A percentile compares a stretch with the other conserved stretches of the same genome.
Evolutionary conservation across 1,140 invertebrate genomes (phyloP).

Genomic region (Spodoptera frugiperda): DNA sequence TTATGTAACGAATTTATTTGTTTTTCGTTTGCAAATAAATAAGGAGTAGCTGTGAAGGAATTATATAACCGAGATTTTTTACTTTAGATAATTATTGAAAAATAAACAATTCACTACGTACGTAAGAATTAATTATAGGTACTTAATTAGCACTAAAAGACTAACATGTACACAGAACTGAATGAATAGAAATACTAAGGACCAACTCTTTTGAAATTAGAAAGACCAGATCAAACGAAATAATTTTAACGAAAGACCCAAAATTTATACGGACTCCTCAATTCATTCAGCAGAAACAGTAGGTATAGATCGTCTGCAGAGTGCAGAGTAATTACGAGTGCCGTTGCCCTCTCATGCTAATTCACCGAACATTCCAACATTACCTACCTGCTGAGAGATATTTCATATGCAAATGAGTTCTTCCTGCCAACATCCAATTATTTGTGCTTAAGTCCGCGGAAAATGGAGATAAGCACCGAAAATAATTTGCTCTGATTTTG

Average conservation of each 20-base stretch:
- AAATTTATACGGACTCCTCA: not conserved
- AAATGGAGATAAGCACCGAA: not conserved
- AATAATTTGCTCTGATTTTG: not conserved
- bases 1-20: slow-evolving; percentile 12
- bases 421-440: slow-evolving; percentile 36
- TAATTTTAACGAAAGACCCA: no score
- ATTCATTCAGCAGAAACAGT: not conserved
- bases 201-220: no score
- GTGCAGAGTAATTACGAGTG: slow-evolving; percentile 13
- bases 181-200: no score
- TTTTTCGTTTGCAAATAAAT: not conserved
- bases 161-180: no score
- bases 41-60: not conserved
- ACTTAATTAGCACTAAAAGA: no score
- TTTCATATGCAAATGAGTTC: slow-evolving; percentile 44
- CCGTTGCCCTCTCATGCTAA: slow-evolving; percentile 28
- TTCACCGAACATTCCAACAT: slow-evolving; percentile 11
- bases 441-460: slow-evolving; percentile 5
- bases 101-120: no score
- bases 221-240: no score
- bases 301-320: not conserved
- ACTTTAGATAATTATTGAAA: no score
- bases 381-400: slow-evolving; percentile 2
- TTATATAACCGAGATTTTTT: no score
- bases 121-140: no score